These are phyloP conservation scores for Octopus sinensis DNA, from an alignment of 1,140 invertebrate genomes.

Conservation along the genomic window DNA sequence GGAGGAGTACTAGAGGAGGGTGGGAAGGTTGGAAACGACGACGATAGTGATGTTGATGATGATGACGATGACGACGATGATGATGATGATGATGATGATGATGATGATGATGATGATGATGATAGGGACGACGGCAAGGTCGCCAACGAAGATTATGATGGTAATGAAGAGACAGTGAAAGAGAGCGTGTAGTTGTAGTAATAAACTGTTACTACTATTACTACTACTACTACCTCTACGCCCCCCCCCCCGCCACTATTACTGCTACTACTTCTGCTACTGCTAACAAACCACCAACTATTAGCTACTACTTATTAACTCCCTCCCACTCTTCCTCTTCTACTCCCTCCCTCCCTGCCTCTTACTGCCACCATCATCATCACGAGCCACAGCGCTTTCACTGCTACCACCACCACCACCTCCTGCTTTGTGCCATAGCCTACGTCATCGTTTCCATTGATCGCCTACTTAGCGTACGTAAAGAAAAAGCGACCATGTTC, in stretches of 20 bases:
- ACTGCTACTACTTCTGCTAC: no score
- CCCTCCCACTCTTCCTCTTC: no score
- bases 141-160: conserved; percentile 18
- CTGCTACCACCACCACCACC: not conserved
- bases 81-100: conserved; percentile 29
- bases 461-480: not conserved
- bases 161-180: conserved; percentile 7
- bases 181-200: not conserved
- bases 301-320: no score
- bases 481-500: not conserved
- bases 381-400: not conserved
- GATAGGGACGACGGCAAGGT: conserved; percentile 1
- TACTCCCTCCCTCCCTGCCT: no score
- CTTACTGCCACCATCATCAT: not conserved
- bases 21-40: not conserved
- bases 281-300: no score
- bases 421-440: not conserved
- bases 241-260: no score
- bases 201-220: no score
- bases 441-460: conserved; percentile 8
- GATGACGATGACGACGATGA: conserved; percentile 23
- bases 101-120: conserved; percentile 28
- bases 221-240: no score
- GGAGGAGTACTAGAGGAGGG: not conserved
- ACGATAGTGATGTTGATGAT: no score